phyloP scores from a whole-genome alignment of 2,797 vertebrate genomes.

The Coregonus sp. region DNA sequence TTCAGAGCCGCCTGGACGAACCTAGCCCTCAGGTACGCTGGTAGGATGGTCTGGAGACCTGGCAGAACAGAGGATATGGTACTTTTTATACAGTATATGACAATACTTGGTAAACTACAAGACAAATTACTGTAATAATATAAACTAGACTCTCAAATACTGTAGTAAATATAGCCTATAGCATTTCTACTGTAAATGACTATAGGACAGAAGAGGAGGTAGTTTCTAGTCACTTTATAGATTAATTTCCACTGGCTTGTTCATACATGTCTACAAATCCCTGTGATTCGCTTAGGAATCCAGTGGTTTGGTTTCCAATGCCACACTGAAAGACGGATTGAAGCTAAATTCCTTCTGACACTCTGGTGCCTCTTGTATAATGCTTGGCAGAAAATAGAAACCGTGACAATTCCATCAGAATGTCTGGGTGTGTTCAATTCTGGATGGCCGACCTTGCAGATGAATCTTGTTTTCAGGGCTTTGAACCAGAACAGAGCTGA shows the following conservation, averaged over 20 bases:
- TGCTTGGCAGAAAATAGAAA: conserved; percentile 63
- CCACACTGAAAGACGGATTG: conserved; percentile 60
- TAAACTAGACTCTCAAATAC: neutral
- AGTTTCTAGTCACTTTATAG: conserved; percentile 48
- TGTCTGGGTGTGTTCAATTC: conserved; percentile 71
- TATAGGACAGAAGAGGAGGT: neutral
- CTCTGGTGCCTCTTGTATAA: conserved; percentile 55
- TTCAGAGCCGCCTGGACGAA: conserved; percentile 95
- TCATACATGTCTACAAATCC: conserved; percentile 53
- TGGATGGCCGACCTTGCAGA: conserved; percentile 90
- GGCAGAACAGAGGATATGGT: conserved; percentile 22
- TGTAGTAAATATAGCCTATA: neutral
- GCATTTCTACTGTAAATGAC: neutral
- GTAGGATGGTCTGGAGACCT: conserved; percentile 94
- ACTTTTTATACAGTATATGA: neutral
- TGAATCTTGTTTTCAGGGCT: conserved; percentile 99
- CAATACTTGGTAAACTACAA: neutral
- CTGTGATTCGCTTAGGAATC: conserved; percentile 56
- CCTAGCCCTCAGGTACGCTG: conserved; percentile 86
- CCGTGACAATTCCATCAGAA: conserved; percentile 74
- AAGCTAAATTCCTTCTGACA: conserved; percentile 71
- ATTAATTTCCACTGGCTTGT: conserved; percentile 48
- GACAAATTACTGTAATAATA: neutral
- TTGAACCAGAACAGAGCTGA: conserved; percentile 99
- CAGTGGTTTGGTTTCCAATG: conserved; percentile 36